A percentile compares a stretch with the other conserved stretches of the same genome.
phyloP scores from a whole-genome alignment of 2,113 vertebrate species.

The Odontophorus gujanensis region DNA sequence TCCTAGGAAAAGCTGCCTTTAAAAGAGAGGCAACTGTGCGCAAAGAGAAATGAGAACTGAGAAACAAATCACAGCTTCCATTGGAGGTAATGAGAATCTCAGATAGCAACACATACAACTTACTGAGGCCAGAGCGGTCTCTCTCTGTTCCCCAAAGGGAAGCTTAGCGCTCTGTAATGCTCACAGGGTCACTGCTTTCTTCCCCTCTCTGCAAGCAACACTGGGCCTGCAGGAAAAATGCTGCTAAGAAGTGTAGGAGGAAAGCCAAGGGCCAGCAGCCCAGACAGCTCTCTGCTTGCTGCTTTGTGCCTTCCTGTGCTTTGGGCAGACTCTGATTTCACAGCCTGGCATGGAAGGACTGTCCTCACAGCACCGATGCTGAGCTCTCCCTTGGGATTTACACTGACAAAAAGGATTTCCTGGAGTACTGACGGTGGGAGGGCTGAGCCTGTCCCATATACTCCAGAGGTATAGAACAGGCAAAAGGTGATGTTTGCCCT shows the following conservation, averaged over 20 bases:
- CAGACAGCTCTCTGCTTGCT: fast-evolving
- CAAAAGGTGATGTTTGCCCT: not conserved
- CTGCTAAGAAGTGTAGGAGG: not conserved
- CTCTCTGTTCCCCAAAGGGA: not conserved
- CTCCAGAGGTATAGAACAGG: not conserved
- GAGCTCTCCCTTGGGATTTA: not conserved
- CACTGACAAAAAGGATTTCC: not conserved
- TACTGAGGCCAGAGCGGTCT: not conserved
- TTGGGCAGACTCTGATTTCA: fast-evolving
- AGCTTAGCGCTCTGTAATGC: not conserved
- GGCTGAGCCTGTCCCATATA: not conserved
- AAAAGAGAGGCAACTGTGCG: conserved; percentile 29
- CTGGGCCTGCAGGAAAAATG: not conserved
- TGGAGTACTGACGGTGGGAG: not conserved
- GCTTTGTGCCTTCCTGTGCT: not conserved
- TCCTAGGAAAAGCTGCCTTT: conserved; percentile 28
- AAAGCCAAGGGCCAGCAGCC: not conserved
- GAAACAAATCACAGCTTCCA: conserved; percentile 56
- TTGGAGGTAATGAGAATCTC: conserved; percentile 45
- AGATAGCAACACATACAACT: not conserved
- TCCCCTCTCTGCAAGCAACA: not conserved
- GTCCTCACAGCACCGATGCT: too few species aligned
- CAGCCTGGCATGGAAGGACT: not conserved
- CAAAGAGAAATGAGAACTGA: conserved; percentile 49
- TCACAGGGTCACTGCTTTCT: not conserved